A percentile compares a stretch with the other conserved stretches of the same genome.
phyloP scores from a whole-genome alignment of 2,797 vertebrate genomes.

The Sebastes steindachneri region DNA sequence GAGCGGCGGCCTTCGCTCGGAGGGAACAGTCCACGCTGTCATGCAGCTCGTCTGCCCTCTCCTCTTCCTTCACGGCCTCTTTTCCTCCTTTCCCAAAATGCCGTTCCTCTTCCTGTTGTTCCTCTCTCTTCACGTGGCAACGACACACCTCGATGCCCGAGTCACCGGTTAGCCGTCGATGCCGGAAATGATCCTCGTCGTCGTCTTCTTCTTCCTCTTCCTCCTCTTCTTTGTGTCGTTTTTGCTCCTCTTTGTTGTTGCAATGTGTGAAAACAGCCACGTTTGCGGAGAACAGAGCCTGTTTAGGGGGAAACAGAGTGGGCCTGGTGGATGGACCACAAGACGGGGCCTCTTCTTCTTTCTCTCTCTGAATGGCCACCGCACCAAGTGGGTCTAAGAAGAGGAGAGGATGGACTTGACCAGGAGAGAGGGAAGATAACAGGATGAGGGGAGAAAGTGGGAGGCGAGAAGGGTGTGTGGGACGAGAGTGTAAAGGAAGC shows the following conservation, averaged over 20 bases:
- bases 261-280: constrained; percentile 66
- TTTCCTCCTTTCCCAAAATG: constrained; percentile 24
- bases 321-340: neutral
- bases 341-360: constrained; percentile 18
- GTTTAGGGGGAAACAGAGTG: constrained; percentile 58
- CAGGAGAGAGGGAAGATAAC: constrained; percentile 57
- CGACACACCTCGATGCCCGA: constrained; percentile 92
- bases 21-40: constrained; percentile 72
- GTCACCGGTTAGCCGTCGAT: constrained; percentile 89
- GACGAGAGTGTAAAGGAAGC: constrained; percentile 57
- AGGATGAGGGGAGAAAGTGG: constrained; percentile 69
- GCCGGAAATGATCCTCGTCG: constrained; percentile 80
- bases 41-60: constrained; percentile 52
- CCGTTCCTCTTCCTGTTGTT: constrained; percentile 65
- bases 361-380: constrained; percentile 19
- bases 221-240: constrained; percentile 56
- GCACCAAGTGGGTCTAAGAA: constrained; percentile 65
- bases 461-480: constrained; percentile 42
- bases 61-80: constrained; percentile 25
- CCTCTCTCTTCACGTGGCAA: constrained; percentile 82
- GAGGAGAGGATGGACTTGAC: constrained; percentile 48
- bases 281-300: constrained; percentile 71
- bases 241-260: constrained; percentile 47
- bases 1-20: constrained; percentile 23
- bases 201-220: constrained; percentile 72